Percentiles rank a stretch among this genome's conserved stretches.
phyloP scores from a whole-genome alignment of 1,140 invertebrate species.

The Caenorhabditis tropicalis region DNA sequence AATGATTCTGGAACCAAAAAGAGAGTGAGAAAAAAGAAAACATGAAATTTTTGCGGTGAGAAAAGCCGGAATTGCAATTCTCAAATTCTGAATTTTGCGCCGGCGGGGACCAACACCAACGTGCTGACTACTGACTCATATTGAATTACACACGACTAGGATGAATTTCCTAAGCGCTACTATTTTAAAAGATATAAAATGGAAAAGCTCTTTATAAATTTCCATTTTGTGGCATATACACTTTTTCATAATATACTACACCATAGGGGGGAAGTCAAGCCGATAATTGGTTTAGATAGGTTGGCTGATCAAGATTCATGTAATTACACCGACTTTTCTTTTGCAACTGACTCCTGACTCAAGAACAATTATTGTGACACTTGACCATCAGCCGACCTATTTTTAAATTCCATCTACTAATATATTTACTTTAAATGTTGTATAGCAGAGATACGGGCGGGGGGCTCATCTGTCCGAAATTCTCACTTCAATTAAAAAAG shows the following conservation, averaged over 20 bases:
- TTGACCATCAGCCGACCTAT: conserved; percentile 31
- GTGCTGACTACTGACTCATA: conserved; percentile 6
- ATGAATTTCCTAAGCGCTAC: conserved; percentile 17
- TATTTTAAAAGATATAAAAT: neutral
- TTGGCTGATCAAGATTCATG: conserved; percentile 32
- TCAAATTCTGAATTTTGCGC: conserved; percentile 42
- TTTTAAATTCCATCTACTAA: conserved; percentile 38
- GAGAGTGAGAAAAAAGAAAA: neutral
- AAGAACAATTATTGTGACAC: conserved; percentile 38
- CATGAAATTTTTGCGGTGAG: conserved; percentile 14
- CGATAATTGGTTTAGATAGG: conserved; percentile 29
- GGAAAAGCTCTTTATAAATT: neutral
- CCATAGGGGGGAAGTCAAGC: neutral
- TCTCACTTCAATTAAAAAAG: conserved; percentile 8
- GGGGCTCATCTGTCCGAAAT: neutral
- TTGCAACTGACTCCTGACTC: neutral
- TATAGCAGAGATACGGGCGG: neutral
- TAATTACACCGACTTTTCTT: conserved; percentile 13
- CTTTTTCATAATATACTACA: neutral
- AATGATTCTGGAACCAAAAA: neutral
- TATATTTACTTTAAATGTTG: neutral
- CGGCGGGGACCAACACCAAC: conserved; percentile 14
- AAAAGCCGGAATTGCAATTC: conserved; percentile 33
- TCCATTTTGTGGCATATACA: neutral
- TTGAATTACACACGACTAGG: conserved; percentile 32